phyloP scores from a whole-genome alignment of 2,113 vertebrate species.

The Lasiurus cinereus region DNA sequence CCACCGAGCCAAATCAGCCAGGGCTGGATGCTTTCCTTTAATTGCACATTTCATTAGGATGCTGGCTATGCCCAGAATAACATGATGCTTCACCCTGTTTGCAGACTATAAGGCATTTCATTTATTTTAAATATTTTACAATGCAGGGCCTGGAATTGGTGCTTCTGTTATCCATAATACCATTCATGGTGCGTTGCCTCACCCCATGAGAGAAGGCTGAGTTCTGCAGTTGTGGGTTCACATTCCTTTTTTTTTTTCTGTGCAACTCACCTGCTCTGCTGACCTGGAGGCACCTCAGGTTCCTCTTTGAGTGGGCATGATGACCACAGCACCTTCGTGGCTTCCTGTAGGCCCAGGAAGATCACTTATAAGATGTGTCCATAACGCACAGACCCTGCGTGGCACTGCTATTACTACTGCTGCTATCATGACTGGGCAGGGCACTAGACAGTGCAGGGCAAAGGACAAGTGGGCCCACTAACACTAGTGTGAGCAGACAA shows the following conservation, averaged over 20 bases:
- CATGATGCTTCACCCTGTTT: not conserved
- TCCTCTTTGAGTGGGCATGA: not conserved
- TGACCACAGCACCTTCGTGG: fast-evolving
- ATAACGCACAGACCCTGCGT: not conserved
- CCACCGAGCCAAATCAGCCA: no score
- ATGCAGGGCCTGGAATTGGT: not conserved
- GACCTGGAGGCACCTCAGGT: not conserved
- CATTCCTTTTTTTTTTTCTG: no score
- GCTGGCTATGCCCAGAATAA: not conserved
- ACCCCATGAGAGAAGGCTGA: not conserved
- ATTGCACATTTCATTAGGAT: not conserved
- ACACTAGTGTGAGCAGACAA: fast-evolving
- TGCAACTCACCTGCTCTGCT: no score
- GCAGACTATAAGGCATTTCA: not conserved
- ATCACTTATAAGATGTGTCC: fast-evolving
- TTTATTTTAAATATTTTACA: not conserved
- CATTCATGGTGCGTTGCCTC: not conserved
- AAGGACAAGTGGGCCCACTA: not conserved
- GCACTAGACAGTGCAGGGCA: fast-evolving
- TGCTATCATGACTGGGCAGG: fast-evolving
- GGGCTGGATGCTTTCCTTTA: not conserved
- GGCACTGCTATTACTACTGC: fast-evolving
- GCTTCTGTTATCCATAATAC: fast-evolving
- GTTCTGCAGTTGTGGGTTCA: not conserved
- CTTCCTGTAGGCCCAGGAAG: not conserved